Evolutionary conservation across 2,797 vertebrate species (phyloP).

Genomic region (Euphonia xanthogaster): DNA sequence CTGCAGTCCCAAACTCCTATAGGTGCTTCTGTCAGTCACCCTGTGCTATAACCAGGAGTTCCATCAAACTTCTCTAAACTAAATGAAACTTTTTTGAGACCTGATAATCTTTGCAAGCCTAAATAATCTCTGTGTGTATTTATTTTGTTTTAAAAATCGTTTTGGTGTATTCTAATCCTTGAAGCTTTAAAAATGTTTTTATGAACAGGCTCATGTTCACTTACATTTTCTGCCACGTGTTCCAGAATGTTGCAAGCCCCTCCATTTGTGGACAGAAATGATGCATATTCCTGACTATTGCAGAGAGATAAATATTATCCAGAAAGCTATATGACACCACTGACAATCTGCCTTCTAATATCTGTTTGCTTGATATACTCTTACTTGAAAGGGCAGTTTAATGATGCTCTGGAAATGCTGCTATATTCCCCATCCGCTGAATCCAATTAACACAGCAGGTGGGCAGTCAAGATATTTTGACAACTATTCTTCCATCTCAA

Average conservation of each 20-base stretch:
- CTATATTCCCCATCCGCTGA: not conserved
- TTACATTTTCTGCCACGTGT: not conserved
- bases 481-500: not conserved
- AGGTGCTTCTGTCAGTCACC: not conserved
- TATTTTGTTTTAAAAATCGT: not conserved
- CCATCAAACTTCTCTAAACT: not conserved
- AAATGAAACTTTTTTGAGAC: not conserved
- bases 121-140: not conserved
- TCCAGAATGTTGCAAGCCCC: not conserved
- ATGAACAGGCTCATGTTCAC: not conserved
- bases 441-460: conserved; percentile 21
- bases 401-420: not conserved
- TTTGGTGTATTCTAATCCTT: not conserved
- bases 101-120: not conserved
- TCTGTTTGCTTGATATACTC: not conserved
- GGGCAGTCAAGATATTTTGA: not conserved
- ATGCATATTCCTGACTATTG: not conserved
- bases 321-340: not conserved
- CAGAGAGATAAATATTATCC: not conserved
- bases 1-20: not conserved
- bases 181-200: not conserved
- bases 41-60: not conserved
- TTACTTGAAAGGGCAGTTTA: not conserved
- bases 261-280: not conserved
- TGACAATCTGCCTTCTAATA: not conserved